Evolutionary conservation across 2,888 invertebrate species (phyloP), one percentile per base, ranked within the genome.

Genomic region (Kryphioiulus occultus): DNA sequence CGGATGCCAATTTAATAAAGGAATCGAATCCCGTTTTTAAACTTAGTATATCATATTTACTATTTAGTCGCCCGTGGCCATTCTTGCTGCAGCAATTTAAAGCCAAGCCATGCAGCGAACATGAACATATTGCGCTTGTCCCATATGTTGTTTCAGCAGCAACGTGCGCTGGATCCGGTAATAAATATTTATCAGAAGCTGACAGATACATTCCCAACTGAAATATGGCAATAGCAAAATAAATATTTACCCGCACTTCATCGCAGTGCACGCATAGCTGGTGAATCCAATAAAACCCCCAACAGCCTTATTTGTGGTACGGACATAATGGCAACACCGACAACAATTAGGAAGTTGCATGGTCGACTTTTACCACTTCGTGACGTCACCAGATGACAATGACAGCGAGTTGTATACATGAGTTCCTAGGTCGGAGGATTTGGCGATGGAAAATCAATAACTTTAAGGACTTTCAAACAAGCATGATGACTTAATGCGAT

Each of bases 171-270:
- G 39, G 59, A 59, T 59, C 59, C 2, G 59, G 59, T 22, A 59
- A 59, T 59, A 59, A 59, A 59, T 59, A 59, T 59, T 59, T 59
- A 59, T 59, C 59, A 59, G 59, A 4, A 59, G 59, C 59, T 59
- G 59, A 59, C 59, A 59, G 59, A 59, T 59, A 59, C 59, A 59
- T 59, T 59, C 59, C 59, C 59, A n/a, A 22, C 59, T 59, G 59
- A 59, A 59, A 59, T 59, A 59, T 59, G 59, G 59, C 59, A 59
- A 59, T 59, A 59, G 22, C 59, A 59, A 10, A 59, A 59, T 22
- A 59, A 59, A 59, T 59, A 59, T 59, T 59, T 59, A 22, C 59
- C 22, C 59, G 22, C 22, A 59, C 59, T 59, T 59, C 59, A 59
- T 59, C 59, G 59, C 22, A 22, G 59, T 22, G 59, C 22, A 10